Percentiles rank a stretch among this genome's conserved stretches.
Evolutionary conservation across 2,113 vertebrate genomes (phyloP).

Genomic region (Pteruthius melanotis): DNA sequence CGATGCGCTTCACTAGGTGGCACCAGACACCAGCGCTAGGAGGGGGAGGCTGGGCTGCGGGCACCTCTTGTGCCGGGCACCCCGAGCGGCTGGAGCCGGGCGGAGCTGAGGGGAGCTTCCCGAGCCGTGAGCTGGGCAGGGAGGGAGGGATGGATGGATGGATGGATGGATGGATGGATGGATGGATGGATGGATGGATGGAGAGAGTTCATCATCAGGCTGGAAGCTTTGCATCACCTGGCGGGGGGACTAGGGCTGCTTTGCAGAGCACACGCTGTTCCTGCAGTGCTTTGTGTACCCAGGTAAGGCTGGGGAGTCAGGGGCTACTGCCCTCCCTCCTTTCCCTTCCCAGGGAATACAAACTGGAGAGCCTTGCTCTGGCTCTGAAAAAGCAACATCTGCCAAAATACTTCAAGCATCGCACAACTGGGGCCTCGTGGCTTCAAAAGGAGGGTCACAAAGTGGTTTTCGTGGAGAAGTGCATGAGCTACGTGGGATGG

Average conservation of each 20-base stretch:
- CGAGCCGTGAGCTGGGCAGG: not conserved
- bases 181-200: not conserved
- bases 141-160: not conserved
- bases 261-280: no score
- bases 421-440: not conserved
- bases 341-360: not conserved
- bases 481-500: fast-evolving
- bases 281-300: not conserved
- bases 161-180: no score
- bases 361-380: not conserved
- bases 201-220: not conserved
- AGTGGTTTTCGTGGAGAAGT: not conserved
- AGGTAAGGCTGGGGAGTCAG: not conserved
- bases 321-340: not conserved
- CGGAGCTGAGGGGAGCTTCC: not conserved
- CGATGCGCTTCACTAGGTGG: not conserved
- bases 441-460: fast-evolving
- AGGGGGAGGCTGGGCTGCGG: not conserved
- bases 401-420: fast-evolving
- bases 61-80: no score
- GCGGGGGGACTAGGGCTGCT: not conserved
- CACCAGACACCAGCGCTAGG: slow-evolving; percentile 21
- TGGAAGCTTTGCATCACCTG: not conserved
- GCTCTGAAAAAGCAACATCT: not conserved
- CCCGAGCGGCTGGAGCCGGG: no score